Percentiles rank a stretch among this genome's conserved stretches.
Evolutionary conservation across 2,113 vertebrate genomes (phyloP).

Genomic region (Phalacrocorax pelagicus): DNA sequence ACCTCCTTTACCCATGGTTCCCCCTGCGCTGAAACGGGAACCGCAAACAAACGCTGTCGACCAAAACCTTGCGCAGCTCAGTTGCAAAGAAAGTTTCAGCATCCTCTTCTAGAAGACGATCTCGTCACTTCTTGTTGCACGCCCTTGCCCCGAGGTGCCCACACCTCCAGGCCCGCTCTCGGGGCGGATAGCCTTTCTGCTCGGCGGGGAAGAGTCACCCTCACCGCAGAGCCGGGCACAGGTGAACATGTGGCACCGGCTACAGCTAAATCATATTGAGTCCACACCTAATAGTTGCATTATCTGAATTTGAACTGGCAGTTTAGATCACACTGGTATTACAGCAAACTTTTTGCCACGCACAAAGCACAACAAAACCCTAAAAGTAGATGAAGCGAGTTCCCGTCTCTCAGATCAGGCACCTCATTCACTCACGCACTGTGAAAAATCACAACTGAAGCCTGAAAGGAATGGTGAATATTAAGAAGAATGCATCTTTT

Average conservation of each 20-base stretch:
- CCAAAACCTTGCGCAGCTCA: not conserved
- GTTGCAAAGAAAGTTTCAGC: not conserved
- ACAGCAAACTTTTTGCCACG: not conserved
- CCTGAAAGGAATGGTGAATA: not conserved
- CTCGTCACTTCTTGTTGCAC: not conserved
- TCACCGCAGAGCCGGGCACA: not conserved
- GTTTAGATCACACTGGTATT: not conserved
- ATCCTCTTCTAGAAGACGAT: not conserved
- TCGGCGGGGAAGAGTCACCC: not conserved
- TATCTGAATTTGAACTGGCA: not conserved
- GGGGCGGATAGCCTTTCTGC: not conserved
- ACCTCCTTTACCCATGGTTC: not conserved
- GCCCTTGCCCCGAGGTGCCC: accelerated
- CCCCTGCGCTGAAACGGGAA: not conserved
- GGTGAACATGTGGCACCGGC: not conserved
- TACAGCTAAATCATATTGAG: not conserved
- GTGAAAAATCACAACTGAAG: not conserved
- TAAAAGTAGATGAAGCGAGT: not conserved
- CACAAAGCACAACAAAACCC: not conserved
- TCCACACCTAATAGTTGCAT: not conserved
- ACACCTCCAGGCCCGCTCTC: not conserved
- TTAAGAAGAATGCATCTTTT: not conserved
- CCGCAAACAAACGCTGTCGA: not conserved
- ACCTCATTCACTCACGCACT: not conserved
- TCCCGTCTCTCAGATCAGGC: not conserved